A percentile compares a stretch with the other conserved stretches of the same genome.
These are phyloP conservation scores for Melinaea menophilus DNA, from an alignment of 2,888 invertebrate species.

Conservation along the genomic window DNA sequence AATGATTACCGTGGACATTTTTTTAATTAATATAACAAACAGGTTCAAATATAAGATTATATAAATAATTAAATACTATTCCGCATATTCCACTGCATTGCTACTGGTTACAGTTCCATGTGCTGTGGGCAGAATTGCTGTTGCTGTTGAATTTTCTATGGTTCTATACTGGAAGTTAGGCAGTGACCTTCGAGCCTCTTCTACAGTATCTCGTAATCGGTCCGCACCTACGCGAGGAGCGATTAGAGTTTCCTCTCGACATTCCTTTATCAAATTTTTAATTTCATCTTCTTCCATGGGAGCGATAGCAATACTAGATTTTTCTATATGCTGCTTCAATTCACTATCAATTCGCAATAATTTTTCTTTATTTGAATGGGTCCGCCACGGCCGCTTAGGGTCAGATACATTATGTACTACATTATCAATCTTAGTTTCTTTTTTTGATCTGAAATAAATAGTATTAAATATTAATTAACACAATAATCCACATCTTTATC, in stretches of 20 bases:
- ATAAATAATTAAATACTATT: not conserved
- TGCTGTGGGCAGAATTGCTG: slow-evolving; percentile 50
- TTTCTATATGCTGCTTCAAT: slow-evolving; percentile 57
- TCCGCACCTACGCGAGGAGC: slow-evolving; percentile 41
- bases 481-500: not conserved
- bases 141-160: slow-evolving; percentile 60
- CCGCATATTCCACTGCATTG: not conserved
- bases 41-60: not conserved
- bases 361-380: slow-evolving; percentile 59
- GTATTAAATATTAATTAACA: slow-evolving; percentile 3
- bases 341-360: slow-evolving; percentile 60
- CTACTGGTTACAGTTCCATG: slow-evolving; percentile 31
- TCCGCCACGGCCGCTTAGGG: slow-evolving; percentile 65
- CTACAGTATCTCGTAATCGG: slow-evolving; percentile 54
- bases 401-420: slow-evolving; percentile 38
- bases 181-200: slow-evolving; percentile 56
- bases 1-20: not conserved
- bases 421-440: slow-evolving; percentile 27
- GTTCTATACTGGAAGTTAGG: slow-evolving; percentile 64
- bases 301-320: slow-evolving; percentile 42
- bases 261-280: slow-evolving; percentile 52
- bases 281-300: slow-evolving; percentile 54
- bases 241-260: slow-evolving; percentile 41
- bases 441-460: slow-evolving; percentile 43
- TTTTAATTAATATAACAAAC: no score